A percentile compares a stretch with the other conserved stretches of the same genome.
Evolutionary conservation across 2,888 invertebrate genomes (phyloP).

Genomic region (Clostera curtula): DNA sequence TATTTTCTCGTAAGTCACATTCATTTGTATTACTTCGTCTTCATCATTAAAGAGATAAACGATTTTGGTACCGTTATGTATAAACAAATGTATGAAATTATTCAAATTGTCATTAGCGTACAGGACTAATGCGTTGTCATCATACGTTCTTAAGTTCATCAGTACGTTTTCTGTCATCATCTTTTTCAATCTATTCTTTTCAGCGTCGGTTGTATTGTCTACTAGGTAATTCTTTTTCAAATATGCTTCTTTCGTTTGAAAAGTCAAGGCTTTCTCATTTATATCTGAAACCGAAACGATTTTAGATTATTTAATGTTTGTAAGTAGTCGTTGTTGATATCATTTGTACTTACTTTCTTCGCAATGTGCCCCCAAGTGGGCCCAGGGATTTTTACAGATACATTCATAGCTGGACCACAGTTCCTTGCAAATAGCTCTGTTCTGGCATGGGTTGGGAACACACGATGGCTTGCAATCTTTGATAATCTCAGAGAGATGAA

Average conservation of each 20-base stretch:
- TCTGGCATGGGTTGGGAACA: constrained; percentile 94
- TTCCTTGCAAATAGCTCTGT: constrained; percentile 92
- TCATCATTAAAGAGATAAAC: constrained; percentile 90
- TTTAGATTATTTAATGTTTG: not conserved
- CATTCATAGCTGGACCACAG: constrained; percentile 95
- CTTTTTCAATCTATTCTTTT: constrained; percentile 78
- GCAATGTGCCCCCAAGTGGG: constrained; percentile 92
- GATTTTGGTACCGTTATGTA: constrained; percentile 85
- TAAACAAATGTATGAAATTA: constrained; percentile 93
- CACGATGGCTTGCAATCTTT: constrained; percentile 96
- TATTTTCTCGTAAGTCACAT: constrained; percentile 82
- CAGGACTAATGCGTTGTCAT: constrained; percentile 85
- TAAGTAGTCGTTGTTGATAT: constrained; percentile 1
- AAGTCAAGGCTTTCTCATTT: constrained; percentile 91
- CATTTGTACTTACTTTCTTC: constrained; percentile 84
- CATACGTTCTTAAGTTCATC: constrained; percentile 93
- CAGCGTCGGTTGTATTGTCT: constrained; percentile 77
- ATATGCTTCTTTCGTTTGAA: constrained; percentile 86
- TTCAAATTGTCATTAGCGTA: constrained; percentile 95
- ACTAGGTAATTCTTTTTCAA: constrained; percentile 86
- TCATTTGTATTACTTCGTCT: constrained; percentile 85
- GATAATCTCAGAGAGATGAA: constrained; percentile 92
- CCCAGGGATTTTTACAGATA: constrained; percentile 93
- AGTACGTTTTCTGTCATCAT: constrained; percentile 87
- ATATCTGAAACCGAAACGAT: constrained; percentile 79